Conservation (phyloP, 2,888 invertebrate species). For the Lissonota sp. region DNA sequence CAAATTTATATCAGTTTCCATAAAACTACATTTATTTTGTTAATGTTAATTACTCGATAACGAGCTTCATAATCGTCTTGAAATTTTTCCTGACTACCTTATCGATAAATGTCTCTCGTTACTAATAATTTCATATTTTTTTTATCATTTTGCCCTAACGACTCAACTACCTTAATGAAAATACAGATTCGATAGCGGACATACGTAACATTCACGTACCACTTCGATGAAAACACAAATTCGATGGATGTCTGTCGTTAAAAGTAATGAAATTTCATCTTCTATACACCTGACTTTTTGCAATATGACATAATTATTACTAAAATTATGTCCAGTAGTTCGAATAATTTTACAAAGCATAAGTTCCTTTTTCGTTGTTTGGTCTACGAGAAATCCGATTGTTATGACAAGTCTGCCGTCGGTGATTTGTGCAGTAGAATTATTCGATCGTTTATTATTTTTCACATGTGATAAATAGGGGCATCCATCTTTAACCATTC, state of each 20-base stretch:
- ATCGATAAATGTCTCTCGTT: no score
- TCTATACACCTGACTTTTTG: background rate
- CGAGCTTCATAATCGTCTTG: no score
- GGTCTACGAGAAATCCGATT: background rate
- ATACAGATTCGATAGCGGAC: background rate
- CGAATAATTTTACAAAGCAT: background rate
- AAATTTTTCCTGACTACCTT: no score
- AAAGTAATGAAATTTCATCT: background rate
- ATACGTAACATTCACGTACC: background rate
- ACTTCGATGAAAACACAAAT: background rate
- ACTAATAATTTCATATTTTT: no score
- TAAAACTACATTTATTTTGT: no score
- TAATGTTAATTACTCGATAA: no score
- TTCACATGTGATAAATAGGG: no score
- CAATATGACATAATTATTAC: background rate
- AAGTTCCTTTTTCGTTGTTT: background rate
- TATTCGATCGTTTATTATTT: background rate
- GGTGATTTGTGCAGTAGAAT: background rate
- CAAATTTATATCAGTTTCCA: no score
- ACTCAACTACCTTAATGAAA: no score
- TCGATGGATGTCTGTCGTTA: background rate
- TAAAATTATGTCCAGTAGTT: background rate
- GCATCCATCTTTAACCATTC: background rate
- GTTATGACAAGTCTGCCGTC: background rate
- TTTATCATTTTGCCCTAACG: no score